phyloP scores from a whole-genome alignment of 2,113 vertebrate genomes.

The Chitala chitala region DNA sequence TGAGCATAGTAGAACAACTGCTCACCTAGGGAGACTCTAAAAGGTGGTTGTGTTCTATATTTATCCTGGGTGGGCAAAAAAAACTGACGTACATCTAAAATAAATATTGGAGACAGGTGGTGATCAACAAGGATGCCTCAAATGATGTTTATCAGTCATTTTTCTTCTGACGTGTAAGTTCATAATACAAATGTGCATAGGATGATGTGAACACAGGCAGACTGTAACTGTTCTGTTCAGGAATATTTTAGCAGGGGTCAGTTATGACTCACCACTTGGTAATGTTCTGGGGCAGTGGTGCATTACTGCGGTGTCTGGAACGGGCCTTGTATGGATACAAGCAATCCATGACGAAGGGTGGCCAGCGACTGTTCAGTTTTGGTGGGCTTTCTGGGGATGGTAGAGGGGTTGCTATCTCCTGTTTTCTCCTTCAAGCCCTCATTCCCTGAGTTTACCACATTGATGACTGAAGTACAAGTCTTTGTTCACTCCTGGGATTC shows the following conservation, averaged over 20 bases:
- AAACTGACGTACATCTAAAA: no score
- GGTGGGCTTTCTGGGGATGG: background rate
- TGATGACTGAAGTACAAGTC: background rate
- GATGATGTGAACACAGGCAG: no score
- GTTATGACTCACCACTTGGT: constrained; percentile 24
- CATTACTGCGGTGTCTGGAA: constrained; percentile 44
- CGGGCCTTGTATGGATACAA: constrained; percentile 52
- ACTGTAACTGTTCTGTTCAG: background rate
- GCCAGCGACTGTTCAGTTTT: constrained; percentile 40
- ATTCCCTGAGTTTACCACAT: background rate
- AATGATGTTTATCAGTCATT: no score
- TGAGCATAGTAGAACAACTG: no score
- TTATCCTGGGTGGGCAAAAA: no score
- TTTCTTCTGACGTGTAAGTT: no score
- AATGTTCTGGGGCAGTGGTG: constrained; percentile 21
- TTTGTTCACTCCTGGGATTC: background rate
- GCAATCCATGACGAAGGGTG: constrained; percentile 52
- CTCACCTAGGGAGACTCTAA: no score
- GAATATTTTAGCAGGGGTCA: background rate
- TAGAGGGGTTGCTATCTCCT: constrained; percentile 9
- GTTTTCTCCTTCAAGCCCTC: background rate
- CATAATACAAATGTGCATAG: no score
- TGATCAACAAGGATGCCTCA: no score
- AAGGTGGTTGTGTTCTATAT: no score
- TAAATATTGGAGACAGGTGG: no score